Conservation (phyloP, 2,888 invertebrate genomes). For the Apotomis betuletana region DNA sequence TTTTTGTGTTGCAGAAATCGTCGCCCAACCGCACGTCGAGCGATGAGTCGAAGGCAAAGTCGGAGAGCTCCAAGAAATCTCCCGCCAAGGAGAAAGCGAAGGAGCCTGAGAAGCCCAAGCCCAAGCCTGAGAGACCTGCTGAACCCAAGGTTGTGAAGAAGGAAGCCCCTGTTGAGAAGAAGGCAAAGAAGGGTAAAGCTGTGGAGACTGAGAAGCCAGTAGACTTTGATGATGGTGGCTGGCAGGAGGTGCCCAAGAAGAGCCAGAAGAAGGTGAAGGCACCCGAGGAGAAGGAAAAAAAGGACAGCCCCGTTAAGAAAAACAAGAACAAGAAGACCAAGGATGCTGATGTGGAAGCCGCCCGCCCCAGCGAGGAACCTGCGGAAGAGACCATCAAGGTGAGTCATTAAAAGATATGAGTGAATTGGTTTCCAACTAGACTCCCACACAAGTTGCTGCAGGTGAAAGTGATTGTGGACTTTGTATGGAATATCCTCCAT, state of each 20-base stretch:
- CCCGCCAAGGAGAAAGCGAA: slow-evolving; percentile 80
- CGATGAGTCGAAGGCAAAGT: slow-evolving; percentile 83
- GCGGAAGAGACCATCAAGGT: slow-evolving; percentile 71
- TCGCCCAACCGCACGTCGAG: slow-evolving; percentile 85
- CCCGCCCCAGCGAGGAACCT: slow-evolving; percentile 56
- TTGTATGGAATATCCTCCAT: too few relatives aligned
- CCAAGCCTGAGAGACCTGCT: slow-evolving; percentile 64
- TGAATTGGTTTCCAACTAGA: neutral
- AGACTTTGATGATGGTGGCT: slow-evolving; percentile 89
- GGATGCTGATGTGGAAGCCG: slow-evolving; percentile 73
- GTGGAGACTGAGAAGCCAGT: slow-evolving; percentile 86
- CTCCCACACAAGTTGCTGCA: neutral
- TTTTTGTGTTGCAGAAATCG: slow-evolving; percentile 78
- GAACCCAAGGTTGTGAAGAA: slow-evolving; percentile 72
- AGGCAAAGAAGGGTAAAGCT: slow-evolving; percentile 84
- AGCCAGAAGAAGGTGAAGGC: slow-evolving; percentile 87
- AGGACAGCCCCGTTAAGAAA: slow-evolving; percentile 78
- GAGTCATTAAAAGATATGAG: neutral
- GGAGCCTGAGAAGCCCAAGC: slow-evolving; percentile 79
- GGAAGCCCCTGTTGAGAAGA: slow-evolving; percentile 76
- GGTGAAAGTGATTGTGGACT: neutral
- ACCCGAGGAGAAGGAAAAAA: slow-evolving; percentile 82
- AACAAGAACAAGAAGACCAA: slow-evolving; percentile 72
- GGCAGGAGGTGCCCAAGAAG: slow-evolving; percentile 88
- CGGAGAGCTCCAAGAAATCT: slow-evolving; percentile 84